Evolutionary conservation across 1,140 invertebrate genomes (phyloP).

Genomic region (Atta colombica): DNA sequence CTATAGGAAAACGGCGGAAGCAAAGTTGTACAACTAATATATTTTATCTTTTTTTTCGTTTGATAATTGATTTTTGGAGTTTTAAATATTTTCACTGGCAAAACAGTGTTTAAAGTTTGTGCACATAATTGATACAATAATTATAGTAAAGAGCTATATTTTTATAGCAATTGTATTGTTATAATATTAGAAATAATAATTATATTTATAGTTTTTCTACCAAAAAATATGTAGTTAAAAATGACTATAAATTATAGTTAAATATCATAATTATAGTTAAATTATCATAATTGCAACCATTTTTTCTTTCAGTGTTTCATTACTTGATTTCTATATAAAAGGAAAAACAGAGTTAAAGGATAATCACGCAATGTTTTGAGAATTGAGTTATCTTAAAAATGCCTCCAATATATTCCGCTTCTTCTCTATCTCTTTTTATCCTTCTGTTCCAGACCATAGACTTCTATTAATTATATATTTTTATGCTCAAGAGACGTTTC

Average conservation of each 20-base stretch:
- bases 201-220: too few species aligned
- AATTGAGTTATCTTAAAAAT: conserved; percentile 32
- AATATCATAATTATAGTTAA: too few species aligned
- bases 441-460: not conserved
- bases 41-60: not conserved
- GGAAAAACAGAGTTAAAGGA: not conserved
- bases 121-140: too few species aligned
- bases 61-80: not conserved
- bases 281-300: too few species aligned
- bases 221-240: too few species aligned
- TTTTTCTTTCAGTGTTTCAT: not conserved
- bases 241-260: too few species aligned
- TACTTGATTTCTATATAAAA: not conserved
- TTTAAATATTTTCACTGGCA: not conserved
- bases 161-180: too few species aligned
- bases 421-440: not conserved
- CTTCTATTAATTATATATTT: conserved; percentile 45
- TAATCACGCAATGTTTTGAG: not conserved
- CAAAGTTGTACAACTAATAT: too few species aligned
- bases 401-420: not conserved
- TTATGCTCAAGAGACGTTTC: not conserved
- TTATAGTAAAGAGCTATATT: too few species aligned
- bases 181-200: too few species aligned
- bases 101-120: too few species aligned
- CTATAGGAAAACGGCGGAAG: too few species aligned